Conservation (phyloP, 1,140 invertebrate genomes). For the Littorina saxatilis region DNA sequence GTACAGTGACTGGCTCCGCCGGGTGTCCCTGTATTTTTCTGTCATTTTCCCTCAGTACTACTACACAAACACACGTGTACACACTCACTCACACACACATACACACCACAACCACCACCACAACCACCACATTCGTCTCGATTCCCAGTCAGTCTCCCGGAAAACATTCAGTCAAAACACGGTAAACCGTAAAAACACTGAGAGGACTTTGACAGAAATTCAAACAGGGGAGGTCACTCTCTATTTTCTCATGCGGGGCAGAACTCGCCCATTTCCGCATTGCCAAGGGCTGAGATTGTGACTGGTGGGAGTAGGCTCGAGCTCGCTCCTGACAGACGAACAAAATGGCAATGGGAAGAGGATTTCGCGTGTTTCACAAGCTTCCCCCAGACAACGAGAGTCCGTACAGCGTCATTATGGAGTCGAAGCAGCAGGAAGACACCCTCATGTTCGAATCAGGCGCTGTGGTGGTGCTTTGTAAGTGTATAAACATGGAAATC, state of each 20-base stretch:
- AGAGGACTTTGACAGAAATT: too few relatives aligned
- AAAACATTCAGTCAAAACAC: too few relatives aligned
- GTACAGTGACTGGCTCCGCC: too few relatives aligned
- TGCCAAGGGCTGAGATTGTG: neutral
- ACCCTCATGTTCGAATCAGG: conserved; percentile 93
- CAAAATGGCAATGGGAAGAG: conserved; percentile 90
- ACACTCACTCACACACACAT: conserved; percentile 25
- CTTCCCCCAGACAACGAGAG: conserved; percentile 81
- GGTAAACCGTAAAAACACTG: too few relatives aligned
- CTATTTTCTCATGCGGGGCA: neutral
- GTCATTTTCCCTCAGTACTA: too few relatives aligned
- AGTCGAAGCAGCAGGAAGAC: conserved; percentile 90
- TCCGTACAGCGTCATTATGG: conserved; percentile 89
- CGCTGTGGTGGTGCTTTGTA: conserved; percentile 89
- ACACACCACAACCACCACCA: neutral
- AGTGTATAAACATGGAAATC: conserved; percentile 69
- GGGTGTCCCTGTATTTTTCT: too few relatives aligned
- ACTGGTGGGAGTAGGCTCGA: too few relatives aligned
- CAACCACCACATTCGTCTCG: neutral
- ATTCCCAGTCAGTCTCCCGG: too few relatives aligned
- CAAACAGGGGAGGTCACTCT: neutral
- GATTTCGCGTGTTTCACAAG: conserved; percentile 92
- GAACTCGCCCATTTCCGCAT: conserved; percentile 18
- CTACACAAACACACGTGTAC: conserved; percentile 21
- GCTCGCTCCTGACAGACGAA: neutral